Evolutionary conservation across 2,797 vertebrate species (phyloP), one percentile per base, ranked within the genome.

Genomic region (Gila robusta): DNA sequence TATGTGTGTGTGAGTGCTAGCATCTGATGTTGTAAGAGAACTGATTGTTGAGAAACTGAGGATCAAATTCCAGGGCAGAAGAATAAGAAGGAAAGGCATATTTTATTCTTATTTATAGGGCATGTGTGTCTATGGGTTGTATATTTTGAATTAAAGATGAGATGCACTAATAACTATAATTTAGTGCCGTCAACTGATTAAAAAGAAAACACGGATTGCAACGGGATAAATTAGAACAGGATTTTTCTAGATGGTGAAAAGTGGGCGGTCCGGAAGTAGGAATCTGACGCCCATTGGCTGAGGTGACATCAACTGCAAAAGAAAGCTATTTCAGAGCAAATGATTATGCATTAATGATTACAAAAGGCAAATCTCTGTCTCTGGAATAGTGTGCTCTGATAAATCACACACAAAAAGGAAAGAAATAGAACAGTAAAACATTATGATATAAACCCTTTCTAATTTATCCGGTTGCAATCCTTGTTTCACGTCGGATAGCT

Each of bases 1-100:
- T 19, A 11, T 41, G 67, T 26, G 32, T 72, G 2, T 23, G 6
- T 52, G 64, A 52, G 3, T 10, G 47, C 5, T 28, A 5, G 47
- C 7, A 28, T 72, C 37, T 14, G 81, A 35, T 69, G 49, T 7
- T 72, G n/a, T 47, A 47, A 66, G 54, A 44, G 11, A 62, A 39
- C 76, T 39, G 21, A 64, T 64, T 79, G 37, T 41, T 77, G 73
- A 14, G 21, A 54, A 76, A 76, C 44, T 28, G 21, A 52, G 47
- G 66, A 81, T 49, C 11, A 49, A 69, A 54, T 39, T 49, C 47
- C 11, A 54, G 9, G 6, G 35, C 9, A 71, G 4, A 82, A 19
- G 1, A 56, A 39, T 23, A 17, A 17, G 10, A 8, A 10, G 10
- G 21, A 37, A 71, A 37, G 16, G 6, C 39, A 82, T 37, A 23